Percentiles rank a stretch among this genome's conserved stretches.
Evolutionary conservation across 1,140 invertebrate species (phyloP).

Genomic region (Pseudomyrmex sp.): DNA sequence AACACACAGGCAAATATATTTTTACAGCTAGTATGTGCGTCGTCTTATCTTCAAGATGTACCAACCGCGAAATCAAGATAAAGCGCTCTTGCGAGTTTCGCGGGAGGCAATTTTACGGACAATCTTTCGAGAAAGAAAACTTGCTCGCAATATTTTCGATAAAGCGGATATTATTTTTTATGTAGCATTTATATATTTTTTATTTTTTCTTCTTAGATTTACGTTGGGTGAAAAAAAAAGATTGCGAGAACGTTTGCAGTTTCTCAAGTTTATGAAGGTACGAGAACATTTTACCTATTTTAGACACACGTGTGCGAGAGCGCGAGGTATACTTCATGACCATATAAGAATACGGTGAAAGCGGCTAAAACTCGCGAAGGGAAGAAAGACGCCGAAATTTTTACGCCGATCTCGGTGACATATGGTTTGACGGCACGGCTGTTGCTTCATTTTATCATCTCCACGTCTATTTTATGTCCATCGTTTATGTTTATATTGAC

Average conservation of each 20-base stretch:
- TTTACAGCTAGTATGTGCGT: conserved; percentile 1
- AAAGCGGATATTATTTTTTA: conserved; percentile 13
- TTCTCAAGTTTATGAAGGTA: conserved; percentile 29
- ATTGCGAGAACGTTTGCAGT: neutral
- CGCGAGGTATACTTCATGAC: neutral
- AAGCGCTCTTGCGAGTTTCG: neutral
- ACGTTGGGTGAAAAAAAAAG: neutral
- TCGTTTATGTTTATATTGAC: neutral
- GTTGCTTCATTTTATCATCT: too few relatives aligned
- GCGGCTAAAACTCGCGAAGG: neutral
- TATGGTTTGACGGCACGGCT: neutral
- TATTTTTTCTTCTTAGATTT: neutral
- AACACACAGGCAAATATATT: conserved; percentile 7
- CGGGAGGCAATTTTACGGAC: neutral
- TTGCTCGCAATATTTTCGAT: neutral
- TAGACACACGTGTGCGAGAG: conserved; percentile 1
- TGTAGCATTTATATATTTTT: neutral
- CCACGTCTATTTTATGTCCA: conserved; percentile 4
- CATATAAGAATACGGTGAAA: conserved; percentile 23
- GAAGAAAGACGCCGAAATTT: neutral
- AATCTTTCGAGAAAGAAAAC: too few relatives aligned
- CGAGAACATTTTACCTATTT: conserved; percentile 16
- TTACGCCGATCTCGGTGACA: neutral
- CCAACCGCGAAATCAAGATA: neutral
- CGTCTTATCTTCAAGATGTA: conserved; percentile 28